phyloP scores from a whole-genome alignment of 2,797 vertebrate species.

The Eremophila alpestris region DNA sequence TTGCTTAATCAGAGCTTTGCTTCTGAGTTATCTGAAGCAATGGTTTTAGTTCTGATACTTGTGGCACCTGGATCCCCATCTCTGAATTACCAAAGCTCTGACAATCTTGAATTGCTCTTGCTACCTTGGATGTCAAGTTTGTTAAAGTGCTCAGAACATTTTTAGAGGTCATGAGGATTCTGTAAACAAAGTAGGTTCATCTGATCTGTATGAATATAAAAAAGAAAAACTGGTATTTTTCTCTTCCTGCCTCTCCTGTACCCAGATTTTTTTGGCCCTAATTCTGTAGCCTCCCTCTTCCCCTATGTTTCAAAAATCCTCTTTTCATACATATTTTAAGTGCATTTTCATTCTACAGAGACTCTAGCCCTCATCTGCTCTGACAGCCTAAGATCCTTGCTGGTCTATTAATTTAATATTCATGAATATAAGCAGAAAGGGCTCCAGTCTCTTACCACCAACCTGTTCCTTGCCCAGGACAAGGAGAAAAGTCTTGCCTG shows the following conservation, averaged over 20 bases:
- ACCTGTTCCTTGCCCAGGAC: neutral
- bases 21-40: neutral
- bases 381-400: constrained; percentile 1
- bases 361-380: neutral
- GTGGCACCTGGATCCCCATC: neutral
- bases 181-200: neutral
- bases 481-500: constrained; percentile 22
- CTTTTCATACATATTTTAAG: constrained; percentile 3
- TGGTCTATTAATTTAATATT: constrained; percentile 37
- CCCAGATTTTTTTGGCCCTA: neutral
- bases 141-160: neutral
- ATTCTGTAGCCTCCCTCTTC: neutral
- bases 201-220: neutral
- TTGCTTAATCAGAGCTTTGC: neutral
- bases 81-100: neutral
- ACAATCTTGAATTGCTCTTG: neutral
- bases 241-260: neutral
- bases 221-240: neutral
- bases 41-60: neutral
- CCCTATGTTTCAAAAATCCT: neutral
- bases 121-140: neutral
- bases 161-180: neutral
- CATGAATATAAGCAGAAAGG: constrained; percentile 19
- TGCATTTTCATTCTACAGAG: constrained; percentile 7
- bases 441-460: neutral